Base-by-base conservation (phyloP, 2,797 vertebrate genomes). In the Darevskia mixta region DNA sequence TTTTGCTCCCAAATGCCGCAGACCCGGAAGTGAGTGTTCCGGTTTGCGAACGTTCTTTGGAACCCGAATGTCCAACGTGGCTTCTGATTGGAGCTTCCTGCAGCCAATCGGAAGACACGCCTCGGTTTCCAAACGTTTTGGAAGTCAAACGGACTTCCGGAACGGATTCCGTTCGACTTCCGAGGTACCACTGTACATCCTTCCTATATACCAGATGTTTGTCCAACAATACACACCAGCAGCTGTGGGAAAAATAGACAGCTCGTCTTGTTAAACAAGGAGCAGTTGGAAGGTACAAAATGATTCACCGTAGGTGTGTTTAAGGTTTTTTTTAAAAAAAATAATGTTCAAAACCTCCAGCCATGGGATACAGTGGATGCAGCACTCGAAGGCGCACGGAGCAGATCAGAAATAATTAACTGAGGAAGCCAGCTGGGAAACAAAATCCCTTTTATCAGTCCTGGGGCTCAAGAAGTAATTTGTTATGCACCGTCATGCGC, bases 371-470 rank as follows among this genome's bases (percentile, higher is more conserved):
- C 92, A 91, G 93, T 95, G 83, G 94, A 94, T 96, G 95, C 93
- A 94, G 69, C 11, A 93, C 78, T 64, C 93, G 90, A 94, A 96
- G 93, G 91, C 95, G 94, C 96, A 95, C 89, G 88, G 83, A 90
- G 86, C 67, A 69, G 94, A 94, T 96, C 91, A 91, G 94, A 96
- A 96, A 97, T 97, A 96, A 97, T 97, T 97, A 97, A 97, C 96
- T 1, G 85, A 96, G 95, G 94, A 95, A 95, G 91, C 89, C 94
- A 90, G 29, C 0, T 67, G 94, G 94, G 96, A 96, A 97, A 96
- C 96, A 96, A 96, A 95, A 94, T 29, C 71, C 88, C 94, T 93
- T 96, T 96, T 92, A 95, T 13, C 0, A 86, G 90, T 86, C 88
- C 90, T 82, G 87, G 1, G 0, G 88, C 0, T 64, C 1, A 83